Base-by-base conservation (phyloP, 2,888 invertebrate genomes). In the Argyresthia albistria region DNA sequence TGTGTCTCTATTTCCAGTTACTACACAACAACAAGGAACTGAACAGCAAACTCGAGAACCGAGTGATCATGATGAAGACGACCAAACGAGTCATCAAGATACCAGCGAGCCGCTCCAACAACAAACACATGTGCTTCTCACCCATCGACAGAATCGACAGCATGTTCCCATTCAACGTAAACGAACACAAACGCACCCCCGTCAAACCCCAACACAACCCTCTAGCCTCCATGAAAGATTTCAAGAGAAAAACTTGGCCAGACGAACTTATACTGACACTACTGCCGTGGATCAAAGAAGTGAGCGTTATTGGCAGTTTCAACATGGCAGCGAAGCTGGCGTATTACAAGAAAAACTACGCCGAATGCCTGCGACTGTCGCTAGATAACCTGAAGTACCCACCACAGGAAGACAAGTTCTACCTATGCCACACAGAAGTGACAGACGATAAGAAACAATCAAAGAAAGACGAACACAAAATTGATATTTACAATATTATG, bases 1-100 rank as follows among this genome's bases (percentile, higher is more conserved):
- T 25, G 25, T 25, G 3, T 25, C 25, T 25, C 6, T 25, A 25
- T 25, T 25, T 25, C 25, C 25, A 25, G 25, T 25, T 25, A 25
- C 25, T 25, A 25, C 25, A 25, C 25, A 25, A 2, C 25, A 25
- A 25, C 25, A 25, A 25, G 25, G 25, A 25, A 25, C 25, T 25
- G 6, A 25, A 25, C 25, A 25, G 25, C 25, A 39, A 39, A 39
- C 39, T 39, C 9, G 10, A 39, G 35, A 84, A 89, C 52, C 90
- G 91, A 49, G 89, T 93, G 9, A 89, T 93, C 25, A 88, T 93
- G 73, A 89, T 93, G 70, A 92, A 93, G 68, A 92, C 92, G 8
- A 92, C 92, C 0, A 92, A 91, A 68, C 88, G 93, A n/a, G 89
- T 93, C 4, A 90, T 93, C 46, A 92, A 92, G 71, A 88, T 93